phyloP scores from a whole-genome alignment of 2,888 invertebrate genomes.

The Melangyna quadrimaculata region DNA sequence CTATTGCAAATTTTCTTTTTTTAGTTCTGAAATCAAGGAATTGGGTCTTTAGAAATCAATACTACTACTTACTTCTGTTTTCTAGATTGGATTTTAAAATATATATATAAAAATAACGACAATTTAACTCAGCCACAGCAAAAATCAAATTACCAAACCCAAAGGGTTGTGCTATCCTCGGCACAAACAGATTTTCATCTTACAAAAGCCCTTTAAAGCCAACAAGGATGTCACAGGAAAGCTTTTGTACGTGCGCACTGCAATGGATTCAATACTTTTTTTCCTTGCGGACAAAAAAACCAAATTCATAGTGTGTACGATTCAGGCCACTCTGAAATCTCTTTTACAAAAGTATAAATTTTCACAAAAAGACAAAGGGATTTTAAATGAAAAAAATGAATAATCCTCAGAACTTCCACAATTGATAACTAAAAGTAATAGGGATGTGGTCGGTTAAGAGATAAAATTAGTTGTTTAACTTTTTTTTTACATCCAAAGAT shows the following conservation, averaged over 20 bases:
- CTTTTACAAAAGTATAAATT: slow-evolving; percentile 14
- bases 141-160: slow-evolving; percentile 5
- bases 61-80: no score
- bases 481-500: neutral
- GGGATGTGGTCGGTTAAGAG: neutral
- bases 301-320: slow-evolving; percentile 44
- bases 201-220: slow-evolving; percentile 26
- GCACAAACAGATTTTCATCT: slow-evolving; percentile 15
- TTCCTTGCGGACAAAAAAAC: slow-evolving; percentile 33
- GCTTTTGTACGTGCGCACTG: slow-evolving; percentile 55
- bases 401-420: neutral
- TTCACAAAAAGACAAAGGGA: neutral
- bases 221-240: slow-evolving; percentile 28
- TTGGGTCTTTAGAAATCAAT: no score
- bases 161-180: slow-evolving; percentile 2
- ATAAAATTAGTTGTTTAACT: neutral
- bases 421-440: neutral
- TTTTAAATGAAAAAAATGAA: neutral
- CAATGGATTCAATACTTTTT: slow-evolving; percentile 43
- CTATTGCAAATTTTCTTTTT: no score
- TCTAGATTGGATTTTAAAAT: neutral
- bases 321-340: slow-evolving; percentile 36
- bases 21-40: no score
- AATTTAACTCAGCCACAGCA: neutral
- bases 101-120: neutral